Percentiles rank a stretch among this genome's conserved stretches.
Conservation (phyloP, 2,797 vertebrate genomes). For the Bradypus variegatus region DNA sequence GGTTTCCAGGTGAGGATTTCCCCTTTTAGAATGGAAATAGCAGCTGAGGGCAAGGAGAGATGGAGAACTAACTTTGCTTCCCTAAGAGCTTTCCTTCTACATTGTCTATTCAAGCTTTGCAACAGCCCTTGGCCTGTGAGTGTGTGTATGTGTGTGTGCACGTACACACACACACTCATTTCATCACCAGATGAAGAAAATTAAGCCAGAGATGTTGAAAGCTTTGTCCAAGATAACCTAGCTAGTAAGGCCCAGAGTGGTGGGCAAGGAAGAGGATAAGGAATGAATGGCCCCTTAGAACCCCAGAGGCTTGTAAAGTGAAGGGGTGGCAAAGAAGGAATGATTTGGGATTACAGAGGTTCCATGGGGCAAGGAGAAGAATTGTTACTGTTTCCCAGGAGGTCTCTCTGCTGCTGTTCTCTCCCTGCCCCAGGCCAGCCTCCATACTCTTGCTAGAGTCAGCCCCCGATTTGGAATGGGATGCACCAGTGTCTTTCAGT, state of each 20-base stretch:
- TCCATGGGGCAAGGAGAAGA: neutral
- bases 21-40: constrained; percentile 18
- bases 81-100: neutral
- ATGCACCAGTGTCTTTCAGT: neutral
- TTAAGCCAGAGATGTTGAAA: neutral
- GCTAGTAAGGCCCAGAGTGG: neutral
- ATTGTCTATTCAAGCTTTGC: neutral
- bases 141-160: neutral
- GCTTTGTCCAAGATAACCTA: neutral
- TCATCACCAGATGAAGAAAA: neutral
- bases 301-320: neutral
- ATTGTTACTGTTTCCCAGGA: neutral
- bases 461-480: neutral
- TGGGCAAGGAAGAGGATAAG: neutral
- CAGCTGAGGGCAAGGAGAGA: neutral
- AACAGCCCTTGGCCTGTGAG: neutral
- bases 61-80: neutral
- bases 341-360: neutral
- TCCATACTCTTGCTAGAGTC: neutral
- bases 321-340: neutral
- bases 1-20: constrained; percentile 54
- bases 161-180: neutral
- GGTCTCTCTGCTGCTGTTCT: neutral
- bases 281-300: neutral
- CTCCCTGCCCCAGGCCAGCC: neutral